Base-by-base conservation (phyloP, 2,888 invertebrate species). In the Synanthedon andrenaeformis region DNA sequence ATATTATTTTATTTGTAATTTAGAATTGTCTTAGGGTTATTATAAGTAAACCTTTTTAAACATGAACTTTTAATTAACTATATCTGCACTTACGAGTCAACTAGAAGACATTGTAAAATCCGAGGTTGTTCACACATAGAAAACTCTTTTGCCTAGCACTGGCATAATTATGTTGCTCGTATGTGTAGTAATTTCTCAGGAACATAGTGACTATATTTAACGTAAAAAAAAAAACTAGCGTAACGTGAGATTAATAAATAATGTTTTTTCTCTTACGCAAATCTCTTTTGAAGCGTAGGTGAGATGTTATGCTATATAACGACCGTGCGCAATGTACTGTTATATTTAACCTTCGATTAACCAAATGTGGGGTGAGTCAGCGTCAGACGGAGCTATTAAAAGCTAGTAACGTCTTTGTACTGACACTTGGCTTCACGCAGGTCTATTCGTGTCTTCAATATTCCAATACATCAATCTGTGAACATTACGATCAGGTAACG, bases 341-440 rank as follows among this genome's bases (percentile, higher is more conserved):
- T 53, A 54, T 52, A 55, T 58, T 51, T 78, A 82, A 77, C 73
- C 76, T 78, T 82, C 82, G 79, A 82, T 85, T 81, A 79, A 74
- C 76, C 72, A 72, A 82, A 82, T 77, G 79, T 66, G 65, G 58
- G 63, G 67, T 84, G 85, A 86, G 72, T 85, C 85, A 84, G 69
- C 61, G 56, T 55, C 66, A 62, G 63, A 62, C 63, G 60, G 67
- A 54, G 68, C 76, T 84, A 84, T 78, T 79, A 74, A 65, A 76
- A 82, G 76, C 70, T 63, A 59, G 62, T 58, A 66, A 62, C 70
- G 69, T 73, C 73, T 82, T 74, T 75, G 74, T 72, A 74, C 76
- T 71, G 76, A 74, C 74, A 73, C 69, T 75, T 69, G 67, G 72
- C 67, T 71, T 72, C 72, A 71, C 66, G 28, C 28, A 35, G 10